phyloP scores from a whole-genome alignment of 2,113 vertebrate species.

The Cathartes aura region DNA sequence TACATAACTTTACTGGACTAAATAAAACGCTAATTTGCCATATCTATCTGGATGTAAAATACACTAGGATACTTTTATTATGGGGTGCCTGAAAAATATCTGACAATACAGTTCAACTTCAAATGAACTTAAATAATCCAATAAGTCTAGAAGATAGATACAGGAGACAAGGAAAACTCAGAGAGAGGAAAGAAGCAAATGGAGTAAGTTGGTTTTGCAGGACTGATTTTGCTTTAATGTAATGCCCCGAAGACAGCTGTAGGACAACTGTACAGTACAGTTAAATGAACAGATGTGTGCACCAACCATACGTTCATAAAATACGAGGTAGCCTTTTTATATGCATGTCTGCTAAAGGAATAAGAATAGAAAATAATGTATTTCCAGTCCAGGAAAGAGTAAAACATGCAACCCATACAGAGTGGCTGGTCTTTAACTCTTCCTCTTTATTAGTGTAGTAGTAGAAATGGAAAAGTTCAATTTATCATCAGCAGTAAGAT shows the following conservation, averaged over 20 bases:
- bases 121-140: not conserved
- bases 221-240: not conserved
- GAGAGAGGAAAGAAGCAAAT: not conserved
- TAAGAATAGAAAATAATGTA: constrained; percentile 20
- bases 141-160: not conserved
- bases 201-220: not conserved
- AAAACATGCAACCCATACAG: not conserved
- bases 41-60: not conserved
- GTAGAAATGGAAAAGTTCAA: constrained; percentile 39
- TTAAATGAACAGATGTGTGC: constrained; percentile 55
- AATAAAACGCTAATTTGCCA: not conserved
- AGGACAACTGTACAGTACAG: not conserved
- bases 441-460: not conserved
- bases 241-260: not conserved
- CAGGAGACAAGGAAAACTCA: not conserved
- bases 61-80: not conserved
- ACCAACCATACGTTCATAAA: not conserved
- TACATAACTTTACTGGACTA: not conserved
- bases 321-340: constrained; percentile 7
- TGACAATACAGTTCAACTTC: not conserved
- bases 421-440: not conserved
- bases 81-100: not conserved
- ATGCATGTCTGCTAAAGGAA: constrained; percentile 42
- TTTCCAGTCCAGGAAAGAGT: not conserved
- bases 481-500: not conserved